These are phyloP conservation scores for Cephus nigrinus DNA, from an alignment of 2,888 invertebrate genomes.

Conservation along the genomic window DNA sequence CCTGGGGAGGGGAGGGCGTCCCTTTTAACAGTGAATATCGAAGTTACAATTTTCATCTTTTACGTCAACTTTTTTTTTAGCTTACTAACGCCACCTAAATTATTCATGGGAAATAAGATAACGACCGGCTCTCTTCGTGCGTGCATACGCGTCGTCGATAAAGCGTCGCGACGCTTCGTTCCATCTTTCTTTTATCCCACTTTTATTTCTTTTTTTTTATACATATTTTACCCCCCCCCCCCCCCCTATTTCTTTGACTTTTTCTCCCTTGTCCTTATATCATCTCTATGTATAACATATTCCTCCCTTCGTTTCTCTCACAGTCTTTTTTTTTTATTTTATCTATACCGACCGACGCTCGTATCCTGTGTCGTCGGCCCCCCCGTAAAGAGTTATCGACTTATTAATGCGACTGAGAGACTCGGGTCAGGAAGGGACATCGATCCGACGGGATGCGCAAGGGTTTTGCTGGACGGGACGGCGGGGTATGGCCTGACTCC, in stretches of 20 bases:
- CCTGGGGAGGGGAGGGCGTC: no score
- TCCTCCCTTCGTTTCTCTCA: not conserved
- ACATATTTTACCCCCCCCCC: not conserved
- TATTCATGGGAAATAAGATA: conserved; percentile 52
- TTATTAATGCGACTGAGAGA: not conserved
- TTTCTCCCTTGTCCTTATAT: not conserved
- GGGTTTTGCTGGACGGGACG: not conserved
- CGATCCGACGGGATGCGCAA: not conserved
- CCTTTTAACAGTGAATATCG: not conserved
- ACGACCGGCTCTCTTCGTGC: conserved; percentile 26
- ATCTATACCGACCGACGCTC: no score
- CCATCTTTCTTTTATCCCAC: not conserved
- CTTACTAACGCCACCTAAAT: conserved; percentile 44
- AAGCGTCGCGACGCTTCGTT: not conserved
- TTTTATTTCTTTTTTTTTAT: not conserved
- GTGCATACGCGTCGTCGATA: not conserved
- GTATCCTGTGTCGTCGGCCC: no score
- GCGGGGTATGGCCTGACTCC: not conserved
- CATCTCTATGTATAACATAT: not conserved
- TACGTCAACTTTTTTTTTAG: conserved; percentile 33
- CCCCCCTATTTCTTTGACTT: not conserved
- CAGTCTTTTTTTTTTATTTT: no score
- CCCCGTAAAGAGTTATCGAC: not conserved
- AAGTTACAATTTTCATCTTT: not conserved
- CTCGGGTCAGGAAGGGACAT: not conserved